Conservation (phyloP, 1,140 invertebrate species). For the Papilio helenus region DNA sequence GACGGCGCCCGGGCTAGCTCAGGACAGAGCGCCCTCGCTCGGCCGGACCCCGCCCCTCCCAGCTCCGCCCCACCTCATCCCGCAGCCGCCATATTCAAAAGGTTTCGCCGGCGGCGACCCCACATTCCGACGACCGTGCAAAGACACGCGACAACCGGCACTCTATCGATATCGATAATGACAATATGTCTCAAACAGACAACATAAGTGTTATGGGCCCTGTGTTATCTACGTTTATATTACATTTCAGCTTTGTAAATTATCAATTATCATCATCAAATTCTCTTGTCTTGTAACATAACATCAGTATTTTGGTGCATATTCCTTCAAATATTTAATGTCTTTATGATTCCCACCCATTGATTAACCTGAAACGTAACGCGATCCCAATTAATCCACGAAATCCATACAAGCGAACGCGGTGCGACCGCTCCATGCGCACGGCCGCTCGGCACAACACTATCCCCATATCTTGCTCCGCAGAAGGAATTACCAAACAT, state of each 20-base stretch:
- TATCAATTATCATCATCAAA: no score
- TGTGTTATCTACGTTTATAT: no score
- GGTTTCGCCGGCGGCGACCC: neutral
- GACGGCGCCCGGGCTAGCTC: neutral
- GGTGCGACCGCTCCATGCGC: neutral
- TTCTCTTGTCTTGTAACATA: no score
- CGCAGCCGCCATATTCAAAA: constrained; percentile 4
- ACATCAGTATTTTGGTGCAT: no score
- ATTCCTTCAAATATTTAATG: no score
- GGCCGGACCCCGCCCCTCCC: constrained; percentile 1
- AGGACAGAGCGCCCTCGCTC: constrained; percentile 18
- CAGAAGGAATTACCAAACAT: neutral
- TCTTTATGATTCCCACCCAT: no score
- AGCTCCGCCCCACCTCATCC: constrained; percentile 19
- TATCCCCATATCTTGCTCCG: neutral
- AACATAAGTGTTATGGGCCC: neutral
- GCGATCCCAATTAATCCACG: no score
- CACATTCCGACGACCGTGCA: neutral
- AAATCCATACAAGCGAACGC: neutral
- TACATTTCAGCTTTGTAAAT: no score
- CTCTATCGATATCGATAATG: constrained; percentile 6
- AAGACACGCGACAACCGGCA: neutral
- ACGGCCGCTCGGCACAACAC: neutral
- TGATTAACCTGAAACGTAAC: neutral
- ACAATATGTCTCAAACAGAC: neutral